Evolutionary conservation across 2,797 vertebrate species (phyloP).

Genomic region (Catostomus latipinnis): DNA sequence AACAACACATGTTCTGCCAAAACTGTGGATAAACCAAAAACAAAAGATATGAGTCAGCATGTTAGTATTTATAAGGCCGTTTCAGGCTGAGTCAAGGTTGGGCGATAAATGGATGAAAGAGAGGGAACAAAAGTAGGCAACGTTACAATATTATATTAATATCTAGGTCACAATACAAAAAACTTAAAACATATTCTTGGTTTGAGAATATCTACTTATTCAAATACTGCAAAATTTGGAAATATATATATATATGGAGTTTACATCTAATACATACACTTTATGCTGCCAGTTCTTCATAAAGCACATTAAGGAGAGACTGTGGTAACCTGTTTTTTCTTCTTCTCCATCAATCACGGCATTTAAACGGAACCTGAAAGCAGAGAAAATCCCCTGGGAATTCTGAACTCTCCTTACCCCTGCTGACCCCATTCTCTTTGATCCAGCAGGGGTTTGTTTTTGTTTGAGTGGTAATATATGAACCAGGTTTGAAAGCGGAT

Average conservation of each 20-base stretch:
- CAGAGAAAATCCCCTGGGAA: background rate
- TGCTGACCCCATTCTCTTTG: background rate
- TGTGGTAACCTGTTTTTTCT: background rate
- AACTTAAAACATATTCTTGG: no score
- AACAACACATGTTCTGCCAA: background rate
- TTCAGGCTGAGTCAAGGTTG: slow-evolving; percentile 4
- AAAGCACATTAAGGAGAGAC: no score
- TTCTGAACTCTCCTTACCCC: slow-evolving; percentile 15
- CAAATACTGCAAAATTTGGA: no score
- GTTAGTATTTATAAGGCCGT: background rate
- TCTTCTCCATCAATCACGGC: background rate
- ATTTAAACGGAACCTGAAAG: background rate
- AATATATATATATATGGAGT: no score
- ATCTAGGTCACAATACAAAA: no score
- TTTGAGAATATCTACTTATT: no score
- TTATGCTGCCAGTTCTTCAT: no score
- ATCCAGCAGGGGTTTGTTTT: slow-evolving; percentile 1
- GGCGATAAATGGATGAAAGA: background rate
- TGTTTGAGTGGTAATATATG: background rate
- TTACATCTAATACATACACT: no score
- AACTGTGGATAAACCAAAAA: background rate
- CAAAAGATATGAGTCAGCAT: background rate
- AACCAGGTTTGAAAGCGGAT: background rate
- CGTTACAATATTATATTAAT: no score
- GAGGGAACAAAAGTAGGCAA: no score